A percentile compares a stretch with the other conserved stretches of the same genome.
Conservation (phyloP, 2,797 vertebrate genomes). For the Catostomus latipinnis region DNA sequence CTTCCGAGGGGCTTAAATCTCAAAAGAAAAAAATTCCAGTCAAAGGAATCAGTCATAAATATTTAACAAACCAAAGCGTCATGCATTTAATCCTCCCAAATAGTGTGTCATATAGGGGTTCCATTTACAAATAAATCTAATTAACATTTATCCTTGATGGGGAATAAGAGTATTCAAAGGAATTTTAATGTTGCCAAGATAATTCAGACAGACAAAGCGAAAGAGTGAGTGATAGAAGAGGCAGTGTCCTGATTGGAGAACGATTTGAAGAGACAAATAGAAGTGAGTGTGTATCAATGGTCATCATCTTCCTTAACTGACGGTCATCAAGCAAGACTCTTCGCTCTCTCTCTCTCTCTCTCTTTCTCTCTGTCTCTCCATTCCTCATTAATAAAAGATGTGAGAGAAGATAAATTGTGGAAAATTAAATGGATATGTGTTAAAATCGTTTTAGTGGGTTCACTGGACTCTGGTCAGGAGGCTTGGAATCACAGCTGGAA, state of each 20-base stretch:
- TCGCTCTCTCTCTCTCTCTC: conserved; percentile 13
- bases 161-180: conserved; percentile 54
- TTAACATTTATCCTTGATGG: conserved; percentile 66
- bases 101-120: conserved; percentile 54
- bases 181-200: conserved; percentile 49
- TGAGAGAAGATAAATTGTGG: conserved; percentile 71
- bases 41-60: conserved; percentile 51
- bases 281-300: conserved; percentile 44
- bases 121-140: conserved; percentile 63
- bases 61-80: conserved; percentile 51
- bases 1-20: background rate
- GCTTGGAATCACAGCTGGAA: conserved; percentile 68
- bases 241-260: conserved; percentile 57
- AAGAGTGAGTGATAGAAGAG: conserved; percentile 17
- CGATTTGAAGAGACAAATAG: conserved; percentile 46
- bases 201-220: conserved; percentile 10
- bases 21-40: background rate
- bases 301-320: conserved; percentile 49
- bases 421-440: conserved; percentile 78
- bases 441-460: conserved; percentile 78
- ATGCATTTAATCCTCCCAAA: conserved; percentile 64
- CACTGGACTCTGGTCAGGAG: conserved; percentile 75
- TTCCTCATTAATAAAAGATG: conserved; percentile 71
- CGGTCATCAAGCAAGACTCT: conserved; percentile 44
- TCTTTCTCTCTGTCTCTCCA: conserved; percentile 46